Evolutionary conservation across 2,113 vertebrate genomes (phyloP).

Genomic region (Neodon shergylaensis): DNA sequence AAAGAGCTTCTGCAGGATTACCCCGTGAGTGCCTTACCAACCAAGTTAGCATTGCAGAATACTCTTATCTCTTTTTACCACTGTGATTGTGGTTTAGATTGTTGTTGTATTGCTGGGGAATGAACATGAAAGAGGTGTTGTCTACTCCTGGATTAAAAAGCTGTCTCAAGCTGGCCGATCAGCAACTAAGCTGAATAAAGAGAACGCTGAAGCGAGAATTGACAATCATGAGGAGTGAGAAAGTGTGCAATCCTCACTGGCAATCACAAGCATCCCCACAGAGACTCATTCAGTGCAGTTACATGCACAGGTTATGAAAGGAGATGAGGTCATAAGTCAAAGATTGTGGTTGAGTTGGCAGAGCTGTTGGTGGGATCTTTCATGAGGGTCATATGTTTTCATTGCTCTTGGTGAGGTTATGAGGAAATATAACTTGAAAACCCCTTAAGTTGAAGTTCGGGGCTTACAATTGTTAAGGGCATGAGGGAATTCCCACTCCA

Average conservation of each 20-base stretch:
- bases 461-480: neutral
- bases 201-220: neutral
- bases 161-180: neutral
- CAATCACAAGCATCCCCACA: neutral
- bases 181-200: neutral
- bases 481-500: neutral
- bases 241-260: neutral
- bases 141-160: neutral
- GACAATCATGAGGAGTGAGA: neutral
- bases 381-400: neutral
- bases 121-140: neutral
- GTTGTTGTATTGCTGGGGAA: neutral
- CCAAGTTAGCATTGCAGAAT: neutral
- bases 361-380: neutral
- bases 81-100: neutral
- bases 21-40: neutral
- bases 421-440: neutral
- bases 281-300: neutral
- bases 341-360: neutral
- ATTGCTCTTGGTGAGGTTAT: neutral
- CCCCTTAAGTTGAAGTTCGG: neutral
- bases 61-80: neutral
- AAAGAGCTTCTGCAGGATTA: conserved; percentile 13
- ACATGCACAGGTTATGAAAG: neutral
- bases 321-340: neutral